phyloP scores from a whole-genome alignment of 2,797 vertebrate genomes.

The Alectoris magna region DNA sequence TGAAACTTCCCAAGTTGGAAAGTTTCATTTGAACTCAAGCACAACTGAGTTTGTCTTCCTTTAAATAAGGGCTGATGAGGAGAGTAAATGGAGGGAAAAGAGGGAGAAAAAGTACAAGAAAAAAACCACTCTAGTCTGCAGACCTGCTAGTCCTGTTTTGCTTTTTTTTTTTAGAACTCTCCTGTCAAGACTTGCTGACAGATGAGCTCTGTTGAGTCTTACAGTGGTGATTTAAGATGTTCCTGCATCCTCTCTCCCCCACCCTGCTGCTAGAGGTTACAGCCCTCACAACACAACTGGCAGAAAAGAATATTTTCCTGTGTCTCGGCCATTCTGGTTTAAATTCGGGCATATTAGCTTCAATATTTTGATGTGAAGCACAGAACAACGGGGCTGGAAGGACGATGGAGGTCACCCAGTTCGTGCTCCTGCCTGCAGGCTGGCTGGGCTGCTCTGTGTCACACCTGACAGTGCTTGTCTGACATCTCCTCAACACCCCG shows the following conservation, averaged over 20 bases:
- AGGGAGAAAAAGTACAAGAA: neutral
- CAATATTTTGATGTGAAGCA: neutral
- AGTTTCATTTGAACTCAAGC: constrained; percentile 45
- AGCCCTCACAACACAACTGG: neutral
- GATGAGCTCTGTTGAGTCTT: neutral
- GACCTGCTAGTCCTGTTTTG: constrained; percentile 29
- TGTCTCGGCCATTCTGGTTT: neutral
- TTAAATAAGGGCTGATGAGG: constrained; percentile 30
- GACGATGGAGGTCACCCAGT: neutral
- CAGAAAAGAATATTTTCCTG: neutral
- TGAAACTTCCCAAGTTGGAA: constrained; percentile 49
- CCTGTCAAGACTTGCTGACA: constrained; percentile 38
- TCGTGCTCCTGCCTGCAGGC: neutral
- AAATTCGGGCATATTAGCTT: neutral
- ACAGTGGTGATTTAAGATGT: constrained; percentile 16
- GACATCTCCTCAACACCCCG: neutral
- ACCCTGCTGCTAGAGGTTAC: neutral
- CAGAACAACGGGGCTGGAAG: neutral
- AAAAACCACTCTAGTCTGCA: neutral
- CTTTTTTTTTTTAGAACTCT: neutral
- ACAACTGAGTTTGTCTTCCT: constrained; percentile 41
- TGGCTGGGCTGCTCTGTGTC: neutral
- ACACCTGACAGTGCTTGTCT: neutral
- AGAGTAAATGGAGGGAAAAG: constrained; percentile 19
- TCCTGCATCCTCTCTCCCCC: neutral